Percentiles rank a stretch among this genome's conserved stretches.
Conservation (phyloP, 2,888 invertebrate genomes). For the Odiellus spinosus region DNA sequence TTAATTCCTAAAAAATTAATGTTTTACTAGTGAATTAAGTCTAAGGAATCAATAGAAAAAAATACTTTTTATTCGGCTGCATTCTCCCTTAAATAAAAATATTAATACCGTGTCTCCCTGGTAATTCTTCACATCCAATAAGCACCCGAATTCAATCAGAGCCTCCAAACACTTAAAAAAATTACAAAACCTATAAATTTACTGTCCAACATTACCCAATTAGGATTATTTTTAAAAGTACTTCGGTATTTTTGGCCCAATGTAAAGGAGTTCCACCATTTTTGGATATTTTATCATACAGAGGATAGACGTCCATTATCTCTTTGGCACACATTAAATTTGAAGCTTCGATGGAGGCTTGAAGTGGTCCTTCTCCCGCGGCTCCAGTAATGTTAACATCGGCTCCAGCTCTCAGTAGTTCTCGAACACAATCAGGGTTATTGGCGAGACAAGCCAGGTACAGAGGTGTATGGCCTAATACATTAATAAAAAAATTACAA, state of each 20-base stretch:
- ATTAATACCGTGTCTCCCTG: slow-evolving; percentile 61
- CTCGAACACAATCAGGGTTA: slow-evolving; percentile 65
- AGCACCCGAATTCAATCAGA: slow-evolving; percentile 62
- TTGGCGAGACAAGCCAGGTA: slow-evolving; percentile 34
- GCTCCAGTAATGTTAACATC: slow-evolving; percentile 50
- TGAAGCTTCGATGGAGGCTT: too few species aligned
- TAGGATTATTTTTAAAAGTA: too few species aligned
- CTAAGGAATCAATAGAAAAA: too few species aligned
- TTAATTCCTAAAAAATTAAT: too few species aligned
- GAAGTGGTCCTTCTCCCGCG: not conserved
- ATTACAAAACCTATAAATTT: not conserved
- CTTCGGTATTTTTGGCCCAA: slow-evolving; percentile 70
- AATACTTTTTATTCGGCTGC: too few species aligned
- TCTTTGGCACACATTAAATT: too few species aligned
- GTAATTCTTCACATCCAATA: slow-evolving; percentile 68
- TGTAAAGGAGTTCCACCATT: slow-evolving; percentile 80
- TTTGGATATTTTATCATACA: slow-evolving; percentile 63
- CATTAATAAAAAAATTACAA: too few species aligned
- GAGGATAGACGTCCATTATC: not conserved
- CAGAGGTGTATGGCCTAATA: slow-evolving; percentile 34
- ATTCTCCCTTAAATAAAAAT: too few species aligned
- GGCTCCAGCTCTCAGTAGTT: slow-evolving; percentile 63
- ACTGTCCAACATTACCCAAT: too few species aligned
- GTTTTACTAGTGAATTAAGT: too few species aligned
- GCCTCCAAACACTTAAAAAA: slow-evolving; percentile 24